These are phyloP conservation scores for Pteropus rufus DNA, from an alignment of 2,797 vertebrate genomes.

Conservation along the genomic window DNA sequence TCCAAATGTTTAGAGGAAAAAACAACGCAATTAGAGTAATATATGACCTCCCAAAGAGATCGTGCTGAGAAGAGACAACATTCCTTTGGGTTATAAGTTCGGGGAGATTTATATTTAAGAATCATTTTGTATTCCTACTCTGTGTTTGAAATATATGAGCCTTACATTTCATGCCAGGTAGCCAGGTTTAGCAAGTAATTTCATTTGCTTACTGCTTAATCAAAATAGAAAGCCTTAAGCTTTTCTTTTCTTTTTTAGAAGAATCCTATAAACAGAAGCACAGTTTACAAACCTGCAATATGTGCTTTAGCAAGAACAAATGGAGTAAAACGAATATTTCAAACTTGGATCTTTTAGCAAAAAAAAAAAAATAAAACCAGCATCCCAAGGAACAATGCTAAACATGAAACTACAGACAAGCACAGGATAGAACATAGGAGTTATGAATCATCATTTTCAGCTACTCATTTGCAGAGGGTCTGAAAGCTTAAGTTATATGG, in stretches of 20 bases:
- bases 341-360: neutral
- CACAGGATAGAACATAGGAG: rapidly evolving
- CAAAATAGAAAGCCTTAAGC: neutral
- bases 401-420: neutral
- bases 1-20: conserved; percentile 62
- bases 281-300: neutral
- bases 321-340: neutral
- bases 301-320: neutral
- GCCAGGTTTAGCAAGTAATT: neutral
- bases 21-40: conserved; percentile 48
- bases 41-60: conserved; percentile 54
- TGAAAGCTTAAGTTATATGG: neutral
- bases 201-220: neutral
- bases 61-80: neutral
- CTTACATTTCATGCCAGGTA: neutral
- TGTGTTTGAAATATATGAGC: neutral
- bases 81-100: conserved; percentile 16
- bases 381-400: neutral
- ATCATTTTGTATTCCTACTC: neutral
- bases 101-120: neutral
- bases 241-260: neutral
- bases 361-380: neutral
- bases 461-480: neutral
- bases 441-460: neutral
- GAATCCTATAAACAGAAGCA: neutral